Conservation (phyloP, 2,113 vertebrate genomes). For the Psilopogon haemacephalus region DNA sequence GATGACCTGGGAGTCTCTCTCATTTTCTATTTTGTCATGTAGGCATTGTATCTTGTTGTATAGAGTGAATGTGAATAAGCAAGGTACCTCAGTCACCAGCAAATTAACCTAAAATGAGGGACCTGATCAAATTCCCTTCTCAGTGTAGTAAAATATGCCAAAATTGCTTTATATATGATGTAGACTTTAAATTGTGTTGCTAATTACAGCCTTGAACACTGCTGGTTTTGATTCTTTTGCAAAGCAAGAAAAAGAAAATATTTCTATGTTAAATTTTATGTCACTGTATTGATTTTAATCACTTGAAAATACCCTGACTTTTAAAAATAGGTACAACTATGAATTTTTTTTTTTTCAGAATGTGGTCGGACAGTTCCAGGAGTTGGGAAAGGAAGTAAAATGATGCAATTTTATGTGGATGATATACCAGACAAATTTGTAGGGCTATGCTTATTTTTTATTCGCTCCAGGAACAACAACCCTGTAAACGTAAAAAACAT, state of each 20-base stretch:
- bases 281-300: neutral
- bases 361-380: conserved; percentile 77
- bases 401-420: conserved; percentile 76
- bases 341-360: conserved; percentile 72
- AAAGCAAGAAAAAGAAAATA: neutral
- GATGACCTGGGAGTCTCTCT: neutral
- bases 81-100: neutral
- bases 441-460: conserved; percentile 81
- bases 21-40: neutral
- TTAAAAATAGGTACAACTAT: neutral
- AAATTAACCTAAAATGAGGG: neutral
- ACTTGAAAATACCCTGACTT: neutral
- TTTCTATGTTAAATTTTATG: neutral
- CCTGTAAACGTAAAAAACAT: conserved; percentile 75
- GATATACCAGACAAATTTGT: conserved; percentile 58
- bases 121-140: neutral
- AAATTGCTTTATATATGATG: neutral
- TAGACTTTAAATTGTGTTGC: neutral
- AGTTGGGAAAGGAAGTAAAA: conserved; percentile 70
- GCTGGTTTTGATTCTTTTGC: neutral
- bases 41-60: neutral
- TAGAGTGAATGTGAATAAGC: neutral
- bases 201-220: neutral
- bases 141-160: neutral
- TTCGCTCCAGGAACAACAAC: conserved; percentile 69